Conservation (phyloP, 2,797 vertebrate genomes). For the Propithecus deckenii region DNA sequence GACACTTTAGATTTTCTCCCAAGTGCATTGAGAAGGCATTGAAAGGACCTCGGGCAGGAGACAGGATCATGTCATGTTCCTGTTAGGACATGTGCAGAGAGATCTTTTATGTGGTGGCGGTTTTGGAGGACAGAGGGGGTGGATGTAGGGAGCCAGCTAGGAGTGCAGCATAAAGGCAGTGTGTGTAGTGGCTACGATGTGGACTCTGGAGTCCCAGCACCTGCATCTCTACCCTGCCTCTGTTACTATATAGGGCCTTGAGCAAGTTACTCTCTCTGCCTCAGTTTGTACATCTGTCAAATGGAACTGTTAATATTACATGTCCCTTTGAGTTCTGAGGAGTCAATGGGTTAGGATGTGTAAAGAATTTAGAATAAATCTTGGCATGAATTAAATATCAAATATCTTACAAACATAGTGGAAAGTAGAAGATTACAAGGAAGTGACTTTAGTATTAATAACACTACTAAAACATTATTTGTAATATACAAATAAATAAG, state of each 20-base stretch:
- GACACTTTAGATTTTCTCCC: background rate
- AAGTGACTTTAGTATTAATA: background rate
- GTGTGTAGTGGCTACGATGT: background rate
- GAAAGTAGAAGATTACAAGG: conserved; percentile 26
- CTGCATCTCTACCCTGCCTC: background rate
- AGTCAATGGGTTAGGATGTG: background rate
- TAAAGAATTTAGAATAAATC: background rate
- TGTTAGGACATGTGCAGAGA: background rate
- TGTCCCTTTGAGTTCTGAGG: background rate
- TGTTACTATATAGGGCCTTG: background rate
- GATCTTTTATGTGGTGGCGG: background rate
- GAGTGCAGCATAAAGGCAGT: too few relatives aligned
- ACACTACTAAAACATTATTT: background rate
- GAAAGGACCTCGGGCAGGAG: background rate
- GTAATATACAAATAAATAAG: background rate
- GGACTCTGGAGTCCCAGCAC: background rate
- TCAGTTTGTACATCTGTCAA: background rate
- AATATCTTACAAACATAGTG: background rate
- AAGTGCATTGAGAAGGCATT: background rate
- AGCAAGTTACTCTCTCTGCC: background rate
- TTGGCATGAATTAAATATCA: background rate
- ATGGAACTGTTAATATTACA: background rate
- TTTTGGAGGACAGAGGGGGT: background rate
- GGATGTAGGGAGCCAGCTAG: background rate
- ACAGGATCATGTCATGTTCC: background rate